Conservation (phyloP, 1,140 invertebrate species). For the Chelonus insularis region DNA sequence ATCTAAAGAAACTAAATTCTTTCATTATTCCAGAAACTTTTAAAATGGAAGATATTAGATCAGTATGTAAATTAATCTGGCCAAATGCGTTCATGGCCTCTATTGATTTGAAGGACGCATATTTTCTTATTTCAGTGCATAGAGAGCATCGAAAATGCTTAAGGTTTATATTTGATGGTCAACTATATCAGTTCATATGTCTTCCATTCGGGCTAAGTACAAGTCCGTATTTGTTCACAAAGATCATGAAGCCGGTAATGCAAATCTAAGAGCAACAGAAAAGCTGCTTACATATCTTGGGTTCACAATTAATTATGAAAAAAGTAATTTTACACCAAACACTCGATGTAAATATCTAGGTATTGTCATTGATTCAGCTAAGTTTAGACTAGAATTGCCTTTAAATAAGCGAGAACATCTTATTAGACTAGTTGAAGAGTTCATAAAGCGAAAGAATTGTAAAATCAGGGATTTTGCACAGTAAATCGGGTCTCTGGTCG, state of each 20-base stretch:
- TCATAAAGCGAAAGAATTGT: background rate
- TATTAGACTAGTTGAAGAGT: background rate
- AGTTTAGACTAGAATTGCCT: too few species aligned
- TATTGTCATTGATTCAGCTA: too few species aligned
- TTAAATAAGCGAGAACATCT: background rate
- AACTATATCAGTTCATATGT: background rate
- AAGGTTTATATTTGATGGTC: background rate
- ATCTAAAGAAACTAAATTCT: background rate
- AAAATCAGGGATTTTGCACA: background rate
- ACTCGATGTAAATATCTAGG: too few species aligned
- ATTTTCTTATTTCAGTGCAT: background rate
- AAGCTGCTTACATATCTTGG: too few species aligned
- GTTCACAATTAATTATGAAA: too few species aligned
- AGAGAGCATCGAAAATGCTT: background rate
- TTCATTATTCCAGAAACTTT: background rate
- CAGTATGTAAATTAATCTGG: background rate
- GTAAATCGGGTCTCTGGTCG: background rate
- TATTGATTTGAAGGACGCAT: background rate
- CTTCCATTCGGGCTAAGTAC: background rate
- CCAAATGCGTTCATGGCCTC: background rate
- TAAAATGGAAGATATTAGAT: background rate
- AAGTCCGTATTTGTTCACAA: too few species aligned
- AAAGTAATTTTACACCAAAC: too few species aligned
- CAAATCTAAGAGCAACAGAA: too few species aligned
- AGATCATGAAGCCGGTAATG: too few species aligned